Evolutionary conservation across 2,797 vertebrate genomes (phyloP).

Genomic region (Arnoldichthys spilopterus): DNA sequence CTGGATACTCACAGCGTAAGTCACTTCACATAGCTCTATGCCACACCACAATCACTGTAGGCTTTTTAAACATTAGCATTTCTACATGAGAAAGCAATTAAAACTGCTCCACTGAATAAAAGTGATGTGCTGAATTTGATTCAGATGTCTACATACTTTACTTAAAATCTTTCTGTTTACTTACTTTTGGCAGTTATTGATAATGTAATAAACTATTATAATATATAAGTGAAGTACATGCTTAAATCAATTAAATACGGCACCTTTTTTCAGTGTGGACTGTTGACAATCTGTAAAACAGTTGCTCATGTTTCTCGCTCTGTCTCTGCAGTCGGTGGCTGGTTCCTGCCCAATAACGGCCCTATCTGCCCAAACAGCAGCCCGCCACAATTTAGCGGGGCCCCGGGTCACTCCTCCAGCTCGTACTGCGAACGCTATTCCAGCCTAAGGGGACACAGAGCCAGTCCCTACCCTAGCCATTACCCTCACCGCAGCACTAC

Average conservation of each 20-base stretch:
- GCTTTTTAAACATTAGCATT: no score
- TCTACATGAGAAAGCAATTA: no score
- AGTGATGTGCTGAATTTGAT: no score
- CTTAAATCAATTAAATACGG: not conserved
- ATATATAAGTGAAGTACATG: not conserved
- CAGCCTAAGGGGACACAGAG: slow-evolving; percentile 76
- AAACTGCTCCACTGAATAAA: no score
- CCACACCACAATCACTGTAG: no score
- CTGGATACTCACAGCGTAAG: slow-evolving; percentile 82
- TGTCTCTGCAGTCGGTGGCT: slow-evolving; percentile 75
- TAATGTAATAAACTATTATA: not conserved
- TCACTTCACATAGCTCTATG: slow-evolving; percentile 19
- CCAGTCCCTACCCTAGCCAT: slow-evolving; percentile 80
- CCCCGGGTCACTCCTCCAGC: slow-evolving; percentile 75
- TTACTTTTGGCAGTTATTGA: not conserved
- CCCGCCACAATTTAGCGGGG: slow-evolving; percentile 78
- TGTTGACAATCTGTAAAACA: not conserved
- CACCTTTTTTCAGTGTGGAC: no score
- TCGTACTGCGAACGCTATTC: slow-evolving; percentile 84
- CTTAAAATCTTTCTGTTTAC: no score
- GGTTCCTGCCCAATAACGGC: slow-evolving; percentile 80
- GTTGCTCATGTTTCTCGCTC: not conserved
- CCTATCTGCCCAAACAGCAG: slow-evolving; percentile 82
- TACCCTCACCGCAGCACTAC: slow-evolving; percentile 78
- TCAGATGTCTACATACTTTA: no score